Evolutionary conservation across 2,888 invertebrate species (phyloP), one percentile per base, ranked within the genome.

Genomic region (Polietes domitor): DNA sequence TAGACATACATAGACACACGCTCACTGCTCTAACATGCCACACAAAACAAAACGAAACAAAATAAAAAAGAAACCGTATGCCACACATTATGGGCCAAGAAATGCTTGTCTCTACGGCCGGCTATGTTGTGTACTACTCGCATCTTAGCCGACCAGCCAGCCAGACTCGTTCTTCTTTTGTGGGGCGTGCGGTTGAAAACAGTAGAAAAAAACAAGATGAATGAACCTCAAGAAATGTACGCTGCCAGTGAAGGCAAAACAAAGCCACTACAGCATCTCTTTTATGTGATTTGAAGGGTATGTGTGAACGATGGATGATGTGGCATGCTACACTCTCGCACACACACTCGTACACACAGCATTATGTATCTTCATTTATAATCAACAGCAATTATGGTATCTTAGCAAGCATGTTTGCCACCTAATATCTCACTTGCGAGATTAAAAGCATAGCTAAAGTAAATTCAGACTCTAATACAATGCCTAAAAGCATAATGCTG

Each of bases 311-410:
- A n/a, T 7, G 43, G 12, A 26, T 47, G 61, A 37, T 55, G 50
- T 47, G 74, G 28, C 32, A 47, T 74, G 41, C 43, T 55, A 50
- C 17, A 21, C 32, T 5, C 7, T 7, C 32, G 10, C 61, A 50
- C 37, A 32, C 32, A 68, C 24, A 63, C 41, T n/a, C 28, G 15
- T 0, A 28, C 61, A 68, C 21, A 55, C 73, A 74, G 72, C 75
- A 77, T 78, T 73, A 84, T 65, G 78, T 84, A 84, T 81, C 84
- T 84, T 72, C 71, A 83, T 83, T 80, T 83, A 80, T 85, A 85
- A 87, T 87, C 86, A 86, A 80, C 80, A 81, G 85, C 85, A 86
- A 87, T 87, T 87, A 85, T 85, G 86, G 82, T 82, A 86, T 86
- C 87, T 79, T 79, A 83, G 79, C 86, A 85, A 82, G 81, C 78